Evolutionary conservation across 2,888 invertebrate species (phyloP), one percentile per base, ranked within the genome.

Genomic region (Bombylius major): DNA sequence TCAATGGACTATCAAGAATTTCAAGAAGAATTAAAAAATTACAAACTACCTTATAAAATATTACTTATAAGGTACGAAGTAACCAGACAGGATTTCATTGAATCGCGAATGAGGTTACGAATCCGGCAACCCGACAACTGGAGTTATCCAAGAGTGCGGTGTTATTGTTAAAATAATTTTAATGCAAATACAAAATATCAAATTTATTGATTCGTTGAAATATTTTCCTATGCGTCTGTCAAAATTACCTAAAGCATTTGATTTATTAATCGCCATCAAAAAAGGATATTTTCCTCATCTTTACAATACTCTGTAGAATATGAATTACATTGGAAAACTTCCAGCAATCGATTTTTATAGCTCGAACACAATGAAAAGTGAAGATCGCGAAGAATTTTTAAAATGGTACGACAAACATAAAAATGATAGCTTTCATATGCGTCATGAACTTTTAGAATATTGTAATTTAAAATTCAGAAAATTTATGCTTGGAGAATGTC

Each of bases 271-370:
- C 5, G 14, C 36, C 23, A 58, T 50, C 44, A 64, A 62, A 59
- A 65, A 58, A 57, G 54, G 64, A 1, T 62, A 62, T 50, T 65
- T 65, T 54, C 62, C 64, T 4, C 59, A 64, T 55, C 48, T 64
- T 9, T 64, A 63, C 33, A 51, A 51, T 31, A 51, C 51, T 7
- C 1, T 31, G 4, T 56, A 58, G 46, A 47, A 58, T 55, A 42
- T 53, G 55, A 48, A 60, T 14, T 45, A 45, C 9, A 11, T 45
- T 14, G 45, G 45, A 6, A 45, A 5, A 62, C 61, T 47, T 59
- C 51, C 7, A 23, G 5, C 34, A 6, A 34, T 34, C 5, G 5
- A 34, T 34, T 5, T 34, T 6, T 34, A 34, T 5, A 34, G 34
- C 7, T 47, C 50, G 6, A 34, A 55, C 23, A 46, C 34, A 8